Conservation (phyloP, 2,113 vertebrate genomes). For the Calidris pugnax region DNA sequence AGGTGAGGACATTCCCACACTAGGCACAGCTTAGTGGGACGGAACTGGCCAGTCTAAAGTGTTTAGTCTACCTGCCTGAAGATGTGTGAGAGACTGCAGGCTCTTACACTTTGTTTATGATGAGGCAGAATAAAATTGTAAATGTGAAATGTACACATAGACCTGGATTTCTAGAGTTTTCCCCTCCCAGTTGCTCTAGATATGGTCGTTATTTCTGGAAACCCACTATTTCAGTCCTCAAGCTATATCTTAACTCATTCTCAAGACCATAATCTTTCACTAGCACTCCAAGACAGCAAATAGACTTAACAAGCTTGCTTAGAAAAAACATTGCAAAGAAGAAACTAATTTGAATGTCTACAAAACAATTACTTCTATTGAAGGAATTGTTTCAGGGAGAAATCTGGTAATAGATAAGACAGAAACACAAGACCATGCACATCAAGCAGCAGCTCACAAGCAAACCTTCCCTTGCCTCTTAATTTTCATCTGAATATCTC, state of each 20-base stretch:
- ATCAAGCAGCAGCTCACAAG: background rate
- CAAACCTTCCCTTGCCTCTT: background rate
- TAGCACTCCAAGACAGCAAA: background rate
- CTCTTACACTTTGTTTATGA: background rate
- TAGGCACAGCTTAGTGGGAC: background rate
- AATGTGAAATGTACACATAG: background rate
- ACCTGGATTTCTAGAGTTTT: background rate
- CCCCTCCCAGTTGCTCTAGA: background rate
- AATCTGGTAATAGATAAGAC: background rate
- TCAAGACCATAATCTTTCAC: background rate
- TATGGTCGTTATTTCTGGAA: background rate
- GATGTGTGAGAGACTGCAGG: background rate
- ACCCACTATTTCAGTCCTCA: background rate
- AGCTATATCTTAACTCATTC: background rate
- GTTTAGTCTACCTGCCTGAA: constrained; percentile 34
- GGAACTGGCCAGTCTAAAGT: background rate
- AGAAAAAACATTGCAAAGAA: background rate
- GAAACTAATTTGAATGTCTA: background rate
- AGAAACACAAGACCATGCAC: background rate
- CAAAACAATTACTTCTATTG: background rate
- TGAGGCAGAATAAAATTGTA: background rate
- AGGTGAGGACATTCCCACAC: background rate
- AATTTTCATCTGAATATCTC: background rate
- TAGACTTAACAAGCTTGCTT: background rate
- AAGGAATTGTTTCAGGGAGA: background rate